Conservation (phyloP, 2,888 invertebrate genomes). For the Ophion obscuratus region DNA sequence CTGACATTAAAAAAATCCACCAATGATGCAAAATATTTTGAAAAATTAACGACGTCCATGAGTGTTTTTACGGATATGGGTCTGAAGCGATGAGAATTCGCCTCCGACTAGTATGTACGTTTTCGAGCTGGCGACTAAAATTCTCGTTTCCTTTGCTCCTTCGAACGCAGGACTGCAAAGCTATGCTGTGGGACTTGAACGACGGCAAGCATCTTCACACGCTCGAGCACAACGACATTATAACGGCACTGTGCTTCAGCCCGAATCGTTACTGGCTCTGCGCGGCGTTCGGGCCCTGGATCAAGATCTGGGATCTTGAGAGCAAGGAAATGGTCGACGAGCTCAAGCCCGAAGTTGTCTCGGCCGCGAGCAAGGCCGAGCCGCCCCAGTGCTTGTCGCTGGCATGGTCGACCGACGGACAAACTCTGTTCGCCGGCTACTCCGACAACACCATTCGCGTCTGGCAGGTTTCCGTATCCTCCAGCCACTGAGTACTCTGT, state of each 20-base stretch:
- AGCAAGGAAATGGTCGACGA: conserved; percentile 99
- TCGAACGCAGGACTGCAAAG: conserved; percentile 93
- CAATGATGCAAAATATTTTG: conserved; percentile 59
- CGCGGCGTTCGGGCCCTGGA: conserved; percentile 98
- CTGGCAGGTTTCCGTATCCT: conserved; percentile 98
- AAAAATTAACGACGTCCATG: conserved; percentile 70
- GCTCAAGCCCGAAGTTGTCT: conserved; percentile 97
- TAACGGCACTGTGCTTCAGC: conserved; percentile 99
- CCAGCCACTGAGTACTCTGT: conserved; percentile 88
- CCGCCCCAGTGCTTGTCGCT: conserved; percentile 98
- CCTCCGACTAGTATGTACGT: background rate
- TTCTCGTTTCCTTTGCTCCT: conserved; percentile 32
- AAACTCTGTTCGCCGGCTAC: conserved; percentile 99
- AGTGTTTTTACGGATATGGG: conserved; percentile 77
- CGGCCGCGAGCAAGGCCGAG: conserved; percentile 92
- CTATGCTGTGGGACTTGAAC: conserved; percentile 99
- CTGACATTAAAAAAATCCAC: background rate
- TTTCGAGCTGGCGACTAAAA: background rate
- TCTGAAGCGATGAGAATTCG: conserved; percentile 66
- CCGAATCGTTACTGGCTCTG: conserved; percentile 99
- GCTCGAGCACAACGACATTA: conserved; percentile 98
- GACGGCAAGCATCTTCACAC: conserved; percentile 99
- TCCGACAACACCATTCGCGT: conserved; percentile 99
- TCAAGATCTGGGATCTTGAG: conserved; percentile 99
- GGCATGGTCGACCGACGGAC: conserved; percentile 99